Conservation (phyloP, 2,113 vertebrate genomes). For the Gopherus evgoodei region DNA sequence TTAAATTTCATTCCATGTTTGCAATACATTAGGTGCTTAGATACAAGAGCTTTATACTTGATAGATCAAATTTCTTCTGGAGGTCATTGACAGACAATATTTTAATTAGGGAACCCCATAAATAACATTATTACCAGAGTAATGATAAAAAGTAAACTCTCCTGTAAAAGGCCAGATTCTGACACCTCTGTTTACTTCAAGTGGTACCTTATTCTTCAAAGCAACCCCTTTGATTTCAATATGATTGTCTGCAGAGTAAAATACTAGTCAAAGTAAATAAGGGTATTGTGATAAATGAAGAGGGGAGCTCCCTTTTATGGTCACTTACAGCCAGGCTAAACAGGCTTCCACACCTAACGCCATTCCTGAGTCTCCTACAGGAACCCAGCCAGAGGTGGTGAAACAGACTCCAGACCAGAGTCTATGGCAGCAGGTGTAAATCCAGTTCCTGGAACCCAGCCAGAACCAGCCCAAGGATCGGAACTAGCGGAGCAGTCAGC, state of each 20-base stretch:
- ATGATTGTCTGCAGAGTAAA: slow-evolving; percentile 45
- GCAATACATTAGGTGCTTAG: slow-evolving; percentile 1
- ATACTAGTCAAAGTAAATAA: neutral
- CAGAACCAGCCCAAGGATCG: too few relatives aligned
- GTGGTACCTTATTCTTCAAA: neutral
- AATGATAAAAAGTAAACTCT: slow-evolving; percentile 42
- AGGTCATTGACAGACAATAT: slow-evolving; percentile 33
- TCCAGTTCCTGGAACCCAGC: too few relatives aligned
- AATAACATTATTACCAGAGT: slow-evolving; percentile 7
- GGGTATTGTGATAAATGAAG: too few relatives aligned
- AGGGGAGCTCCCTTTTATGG: too few relatives aligned
- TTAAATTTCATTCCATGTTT: slow-evolving; percentile 20
- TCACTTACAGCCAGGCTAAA: too few relatives aligned
- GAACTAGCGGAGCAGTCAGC: too few relatives aligned
- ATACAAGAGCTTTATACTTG: slow-evolving; percentile 4
- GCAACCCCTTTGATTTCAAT: neutral
- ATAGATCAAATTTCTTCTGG: slow-evolving; percentile 44
- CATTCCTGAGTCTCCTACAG: too few relatives aligned
- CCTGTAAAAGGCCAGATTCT: neutral
- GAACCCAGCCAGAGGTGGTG: too few relatives aligned
- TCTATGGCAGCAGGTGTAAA: too few relatives aligned
- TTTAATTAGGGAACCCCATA: slow-evolving; percentile 28
- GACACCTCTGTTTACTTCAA: slow-evolving; percentile 21
- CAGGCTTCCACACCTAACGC: too few relatives aligned
- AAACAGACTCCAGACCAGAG: too few relatives aligned